Evolutionary conservation across 2,797 vertebrate genomes (phyloP), one percentile per base, ranked within the genome.

Genomic region (Enteromius thamalakanensis): DNA sequence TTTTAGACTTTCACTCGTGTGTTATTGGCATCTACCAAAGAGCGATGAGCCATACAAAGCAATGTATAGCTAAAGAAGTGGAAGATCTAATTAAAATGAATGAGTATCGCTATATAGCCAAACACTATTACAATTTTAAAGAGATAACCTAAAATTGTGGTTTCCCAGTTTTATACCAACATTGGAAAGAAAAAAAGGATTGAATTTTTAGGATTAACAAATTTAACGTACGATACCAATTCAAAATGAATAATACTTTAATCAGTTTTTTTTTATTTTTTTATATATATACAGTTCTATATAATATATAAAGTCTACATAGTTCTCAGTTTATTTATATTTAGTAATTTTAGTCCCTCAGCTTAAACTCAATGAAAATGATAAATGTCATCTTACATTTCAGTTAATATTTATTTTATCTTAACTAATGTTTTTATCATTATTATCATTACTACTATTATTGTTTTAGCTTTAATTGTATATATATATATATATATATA

Each of bases 1-100:
- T 60, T 37, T 69, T 45, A 77, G 40, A 76, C 12, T 55, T 51
- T 81, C n/a, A 26, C 14, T 0, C 47, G 34, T 40, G 4, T 62
- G 47, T 71, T 72, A n/a, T 32, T 70, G 49, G 60, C 17, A 79
- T 79, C 9, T 10, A 80, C 6, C 10, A 23, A 26, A 45, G n/a
- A 42, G n/a, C 21, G 17, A 45, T 45, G n/a, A 80, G 58, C 34
- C 26, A 5, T 68, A 53, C 7, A 68, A 40, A 53, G 47, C 77
- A 79, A 26, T 10, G 15, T 29, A 51, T 11, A 7, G 19, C 62
- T 67, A 49, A 32, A 65, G 26, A 78, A n/a, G 2, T 65, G 40
- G 17, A 37, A 23, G 6, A 34, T 29, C 29, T 34, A 51, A 51
- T 37, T 49, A 40, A 75, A 55, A 14, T 58, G 3, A 75, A 40